phyloP scores from a whole-genome alignment of 2,113 vertebrate species.

The Thalassoma bifasciatum region DNA sequence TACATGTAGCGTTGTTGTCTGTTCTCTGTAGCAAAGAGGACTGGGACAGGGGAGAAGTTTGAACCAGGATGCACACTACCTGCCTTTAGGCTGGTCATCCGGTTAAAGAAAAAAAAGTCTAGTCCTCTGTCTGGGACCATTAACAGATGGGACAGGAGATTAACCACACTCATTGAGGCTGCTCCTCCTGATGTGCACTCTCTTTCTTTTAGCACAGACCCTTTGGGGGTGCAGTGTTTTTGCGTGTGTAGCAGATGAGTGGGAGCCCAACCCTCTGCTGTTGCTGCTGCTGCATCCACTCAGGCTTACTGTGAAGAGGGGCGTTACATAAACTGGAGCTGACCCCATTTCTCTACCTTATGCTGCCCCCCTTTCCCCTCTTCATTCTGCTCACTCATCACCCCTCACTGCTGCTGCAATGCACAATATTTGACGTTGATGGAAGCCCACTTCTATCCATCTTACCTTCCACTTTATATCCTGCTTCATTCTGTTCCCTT shows the following conservation, averaged over 20 bases:
- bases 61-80: conserved; percentile 39
- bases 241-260: conserved; percentile 38
- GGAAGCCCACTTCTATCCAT: conserved; percentile 39
- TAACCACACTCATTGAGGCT: conserved; percentile 11
- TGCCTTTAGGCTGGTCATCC: conserved; percentile 36
- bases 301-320: conserved; percentile 46
- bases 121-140: conserved; percentile 40
- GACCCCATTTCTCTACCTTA: conserved; percentile 69
- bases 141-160: conserved; percentile 67
- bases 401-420: conserved; percentile 39
- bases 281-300: conserved; percentile 47
- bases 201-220: conserved; percentile 50
- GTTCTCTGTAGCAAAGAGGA: conserved; percentile 19
- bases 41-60: not conserved
- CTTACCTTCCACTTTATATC: conserved; percentile 18
- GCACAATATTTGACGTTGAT: conserved; percentile 48
- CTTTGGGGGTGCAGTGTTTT: conserved; percentile 37
- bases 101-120: conserved; percentile 26
- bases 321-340: conserved; percentile 69
- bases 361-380: conserved; percentile 32
- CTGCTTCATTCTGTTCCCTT: conserved; percentile 11
- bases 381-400: conserved; percentile 56
- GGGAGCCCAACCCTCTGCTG: conserved; percentile 51
- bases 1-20: conserved; percentile 35
- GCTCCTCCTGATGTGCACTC: conserved; percentile 38